Conservation (phyloP, 2,113 vertebrate genomes). For the Pygathrix nemaeus region DNA sequence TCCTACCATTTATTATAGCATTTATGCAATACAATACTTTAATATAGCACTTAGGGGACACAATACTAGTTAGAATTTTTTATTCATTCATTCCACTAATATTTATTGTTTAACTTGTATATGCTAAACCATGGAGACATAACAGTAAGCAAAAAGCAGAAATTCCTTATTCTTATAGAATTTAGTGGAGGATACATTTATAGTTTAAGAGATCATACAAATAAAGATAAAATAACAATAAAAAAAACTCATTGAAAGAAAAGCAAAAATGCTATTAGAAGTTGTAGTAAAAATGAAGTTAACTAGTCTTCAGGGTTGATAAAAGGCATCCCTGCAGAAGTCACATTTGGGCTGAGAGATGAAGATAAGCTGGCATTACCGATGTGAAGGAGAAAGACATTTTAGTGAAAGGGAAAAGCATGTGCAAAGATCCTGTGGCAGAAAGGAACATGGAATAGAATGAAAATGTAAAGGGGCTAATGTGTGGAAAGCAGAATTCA, state of each 20-base stretch:
- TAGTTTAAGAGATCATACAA: not conserved
- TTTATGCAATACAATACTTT: not conserved
- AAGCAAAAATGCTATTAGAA: conserved; percentile 32
- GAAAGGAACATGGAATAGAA: not conserved
- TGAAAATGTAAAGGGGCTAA: not conserved
- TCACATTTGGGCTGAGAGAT: not conserved
- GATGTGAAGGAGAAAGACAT: not conserved
- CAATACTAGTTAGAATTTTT: not conserved
- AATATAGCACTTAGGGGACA: not conserved
- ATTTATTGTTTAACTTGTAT: not conserved
- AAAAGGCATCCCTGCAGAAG: not conserved
- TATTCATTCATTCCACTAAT: conserved; percentile 8
- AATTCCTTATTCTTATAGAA: not conserved
- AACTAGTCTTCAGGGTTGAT: not conserved
- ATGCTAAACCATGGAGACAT: not conserved
- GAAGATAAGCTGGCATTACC: not conserved
- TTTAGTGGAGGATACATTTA: not conserved
- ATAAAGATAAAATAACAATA: not conserved
- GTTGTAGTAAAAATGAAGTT: not conserved
- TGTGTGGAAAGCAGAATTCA: not conserved
- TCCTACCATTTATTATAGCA: not conserved
- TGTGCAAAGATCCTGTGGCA: not conserved
- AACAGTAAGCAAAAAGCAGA: not conserved
- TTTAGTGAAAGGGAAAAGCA: not conserved
- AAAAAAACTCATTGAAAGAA: conserved; percentile 16